Percentiles rank a stretch among this genome's conserved stretches.
Evolutionary conservation across 2,797 vertebrate genomes (phyloP).

Genomic region (Acomys russatus): DNA sequence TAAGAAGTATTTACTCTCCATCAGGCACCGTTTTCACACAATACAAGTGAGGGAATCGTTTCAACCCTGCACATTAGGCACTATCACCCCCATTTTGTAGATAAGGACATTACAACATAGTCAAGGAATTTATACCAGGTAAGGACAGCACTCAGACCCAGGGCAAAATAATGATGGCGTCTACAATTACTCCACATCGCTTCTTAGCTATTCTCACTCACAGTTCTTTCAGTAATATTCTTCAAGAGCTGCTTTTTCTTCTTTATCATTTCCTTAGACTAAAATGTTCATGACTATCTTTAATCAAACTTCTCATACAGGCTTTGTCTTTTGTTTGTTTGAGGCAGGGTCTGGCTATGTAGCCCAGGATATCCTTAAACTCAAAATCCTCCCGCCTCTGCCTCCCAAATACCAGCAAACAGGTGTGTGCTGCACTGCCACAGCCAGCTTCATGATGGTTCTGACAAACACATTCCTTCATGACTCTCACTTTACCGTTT

Average conservation of each 20-base stretch:
- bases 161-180: background rate
- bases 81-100: background rate
- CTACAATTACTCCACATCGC: background rate
- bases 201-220: background rate
- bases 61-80: background rate
- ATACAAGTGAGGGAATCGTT: background rate
- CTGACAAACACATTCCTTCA: background rate
- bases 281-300: background rate
- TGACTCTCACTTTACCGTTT: background rate
- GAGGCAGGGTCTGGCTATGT: background rate
- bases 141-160: constrained; percentile 16
- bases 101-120: background rate
- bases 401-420: background rate
- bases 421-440: background rate
- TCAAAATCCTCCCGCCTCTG: background rate
- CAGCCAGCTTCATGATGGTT: background rate
- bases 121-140: background rate
- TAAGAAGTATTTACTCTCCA: background rate
- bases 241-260: background rate
- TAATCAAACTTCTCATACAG: constrained; percentile 18
- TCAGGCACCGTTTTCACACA: background rate
- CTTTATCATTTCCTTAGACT: background rate
- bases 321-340: background rate
- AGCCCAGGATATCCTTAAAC: background rate
- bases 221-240: background rate